These are phyloP conservation scores for Pseudopipra pipra DNA, from an alignment of 2,113 vertebrate genomes.

Conservation along the genomic window DNA sequence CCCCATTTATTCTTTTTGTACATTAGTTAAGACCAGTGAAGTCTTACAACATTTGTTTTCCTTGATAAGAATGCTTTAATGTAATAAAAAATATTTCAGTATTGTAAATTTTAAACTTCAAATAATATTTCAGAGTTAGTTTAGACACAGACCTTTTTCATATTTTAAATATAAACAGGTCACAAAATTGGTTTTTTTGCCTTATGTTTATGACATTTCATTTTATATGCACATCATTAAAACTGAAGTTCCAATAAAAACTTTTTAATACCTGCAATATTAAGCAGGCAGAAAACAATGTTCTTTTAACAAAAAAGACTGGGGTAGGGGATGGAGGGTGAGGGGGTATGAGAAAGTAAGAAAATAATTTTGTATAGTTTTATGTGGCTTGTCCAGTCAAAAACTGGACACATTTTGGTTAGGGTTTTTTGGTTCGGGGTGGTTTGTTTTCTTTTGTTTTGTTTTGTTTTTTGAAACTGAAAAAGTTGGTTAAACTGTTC, in stretches of 20 bases:
- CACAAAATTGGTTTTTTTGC: not conserved
- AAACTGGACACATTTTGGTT: not conserved
- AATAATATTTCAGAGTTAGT: conserved; percentile 40
- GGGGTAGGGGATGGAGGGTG: rapidly evolving
- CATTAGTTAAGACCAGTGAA: not conserved
- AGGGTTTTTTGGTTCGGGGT: not conserved
- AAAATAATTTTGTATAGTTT: not conserved
- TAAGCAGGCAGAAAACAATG: conserved; percentile 69
- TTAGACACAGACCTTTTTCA: conserved; percentile 61
- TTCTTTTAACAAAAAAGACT: not conserved
- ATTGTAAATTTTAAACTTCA: conserved; percentile 49
- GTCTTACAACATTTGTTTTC: not conserved
- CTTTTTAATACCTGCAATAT: conserved; percentile 62
- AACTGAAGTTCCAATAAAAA: conserved; percentile 12
- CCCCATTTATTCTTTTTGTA: not conserved
- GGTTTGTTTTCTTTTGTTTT: not conserved
- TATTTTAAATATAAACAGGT: conserved; percentile 72
- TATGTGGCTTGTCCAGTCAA: not conserved
- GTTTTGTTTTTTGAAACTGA: not conserved
- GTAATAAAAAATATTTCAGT: not conserved
- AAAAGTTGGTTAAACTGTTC: not conserved
- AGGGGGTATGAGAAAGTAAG: not conserved
- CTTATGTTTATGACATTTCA: conserved; percentile 74
- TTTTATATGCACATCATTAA: conserved; percentile 68
- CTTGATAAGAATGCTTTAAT: not conserved